Base-by-base conservation (phyloP, 2,888 invertebrate genomes). In the Lepeophtheirus nordmannii region DNA sequence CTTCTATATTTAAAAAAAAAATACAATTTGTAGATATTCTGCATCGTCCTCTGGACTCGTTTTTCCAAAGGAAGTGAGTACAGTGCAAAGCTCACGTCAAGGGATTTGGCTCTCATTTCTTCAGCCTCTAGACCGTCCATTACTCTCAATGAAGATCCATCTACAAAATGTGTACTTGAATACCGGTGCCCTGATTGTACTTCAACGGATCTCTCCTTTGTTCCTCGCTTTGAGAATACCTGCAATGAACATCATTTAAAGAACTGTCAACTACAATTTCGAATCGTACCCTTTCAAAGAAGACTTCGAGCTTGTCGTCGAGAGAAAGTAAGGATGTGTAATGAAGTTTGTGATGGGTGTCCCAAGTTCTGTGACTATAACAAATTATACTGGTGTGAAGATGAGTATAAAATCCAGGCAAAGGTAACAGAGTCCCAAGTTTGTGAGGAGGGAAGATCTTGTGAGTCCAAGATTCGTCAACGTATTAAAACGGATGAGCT, bases 331-430 rank as follows among this genome's bases (percentile, higher is more conserved):
- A 46, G 53, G 53, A 8, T 46, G 1, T 46, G 53, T 17, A 46
- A 14, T 46, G 53, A 46, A 46, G 53, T 46, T 14, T 46, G 53
- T 8, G 3, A 46, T 46, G 53, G 53, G 8, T 46, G 53, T 46
- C 53, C 53, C 2, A 8, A 46, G 17, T 46, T 46, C 8, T 46
- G 53, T 46, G 53, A 46, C 8, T 46, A 46, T 17, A 17, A 46
- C 14, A 46, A 46, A 17, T 17, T 46, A n/a, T 17, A 46, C 17
- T 61, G 61, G 61, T 61, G 61, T 20, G 61, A 61, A 38, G 61
- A 61, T 38, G 61, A 61, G 20, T 61, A 30, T 37, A 61, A 61
- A 37, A 37, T 61, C 20, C n/a, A n/a, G 14, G 5, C 38, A 7
- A 61, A 20, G n/a, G 39, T n/a, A 61, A 61, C 11, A 23, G 17